Evolutionary conservation across 1,140 invertebrate species (phyloP), one percentile per base, ranked within the genome.

Genomic region (Lordiphosa stackelbergi): DNA sequence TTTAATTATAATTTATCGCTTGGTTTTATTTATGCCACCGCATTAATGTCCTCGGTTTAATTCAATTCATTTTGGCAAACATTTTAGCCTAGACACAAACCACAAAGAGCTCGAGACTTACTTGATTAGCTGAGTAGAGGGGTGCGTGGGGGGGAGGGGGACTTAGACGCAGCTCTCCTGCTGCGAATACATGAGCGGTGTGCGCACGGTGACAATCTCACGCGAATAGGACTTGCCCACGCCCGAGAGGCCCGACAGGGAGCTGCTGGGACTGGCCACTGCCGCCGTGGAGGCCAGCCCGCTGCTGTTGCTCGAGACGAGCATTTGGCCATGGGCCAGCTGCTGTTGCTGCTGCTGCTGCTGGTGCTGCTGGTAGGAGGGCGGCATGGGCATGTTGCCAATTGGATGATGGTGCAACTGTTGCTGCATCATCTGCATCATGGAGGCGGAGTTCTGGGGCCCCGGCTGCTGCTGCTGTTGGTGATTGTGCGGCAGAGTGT

Each of bases 151-250:
- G 8, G 35, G 7, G 9, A 12, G 16, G 12, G 12, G n/a, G 40
- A 53, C 64, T 91, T 95, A 95, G 88, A 95, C 94, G 86, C 94
- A 95, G 84, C 94, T 95, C 85, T 95, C 94, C 85, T 95, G 94
- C 79, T 94, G 93, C 43, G 93, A 94, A 52, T 91, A 92, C 87
- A 95, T 92, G 2, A 95, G 88, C 1, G 94, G 94, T 24, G 94
- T 95, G 69, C 94, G 90, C 11, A 95, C 94, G 3, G 94, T 95
- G 10, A 95, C 94, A 7, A 95, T 93, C 87, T 95, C 94, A 61
- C 93, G 89, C 65, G 90, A 85, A 58, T 90, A 90, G 47, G 81
- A 87, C 66, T 87, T 87, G 22, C 79, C 84, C 51, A 85, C 75
- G 3, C 66, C 84, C 7, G 85, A 85, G 4, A 85, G 73, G 0